Evolutionary conservation across 2,888 invertebrate species (phyloP).

Genomic region (Caenorhabditis becei): DNA sequence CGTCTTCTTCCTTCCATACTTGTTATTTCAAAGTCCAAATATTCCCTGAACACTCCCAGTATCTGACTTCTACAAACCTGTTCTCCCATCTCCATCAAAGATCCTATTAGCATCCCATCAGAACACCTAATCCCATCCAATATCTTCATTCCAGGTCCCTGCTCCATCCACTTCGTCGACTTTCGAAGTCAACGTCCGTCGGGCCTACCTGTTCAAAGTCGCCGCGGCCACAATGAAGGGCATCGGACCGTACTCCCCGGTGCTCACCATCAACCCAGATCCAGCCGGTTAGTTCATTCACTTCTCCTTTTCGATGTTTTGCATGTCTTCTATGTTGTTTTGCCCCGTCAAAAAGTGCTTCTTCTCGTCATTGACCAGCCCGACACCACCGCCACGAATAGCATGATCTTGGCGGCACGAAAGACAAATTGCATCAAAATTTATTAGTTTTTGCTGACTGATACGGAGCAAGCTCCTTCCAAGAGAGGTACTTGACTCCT

Average conservation of each 20-base stretch:
- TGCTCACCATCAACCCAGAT: conserved; percentile 75
- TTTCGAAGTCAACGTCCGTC: conserved; percentile 76
- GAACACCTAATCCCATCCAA: background rate
- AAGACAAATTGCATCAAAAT: conserved; percentile 48
- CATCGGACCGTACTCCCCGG: conserved; percentile 89
- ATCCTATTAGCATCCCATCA: conserved; percentile 10
- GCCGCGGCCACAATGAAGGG: conserved; percentile 96
- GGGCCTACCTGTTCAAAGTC: conserved; percentile 88
- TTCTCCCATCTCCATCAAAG: background rate
- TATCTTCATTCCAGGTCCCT: conserved; percentile 66
- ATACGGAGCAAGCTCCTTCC: conserved; percentile 31
- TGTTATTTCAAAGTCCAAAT: background rate
- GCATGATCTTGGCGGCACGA: conserved; percentile 6
- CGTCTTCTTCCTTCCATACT: background rate
- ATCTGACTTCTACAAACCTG: no score
- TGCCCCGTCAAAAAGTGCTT: conserved; percentile 12
- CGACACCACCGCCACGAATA: background rate
- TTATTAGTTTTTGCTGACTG: conserved; percentile 54
- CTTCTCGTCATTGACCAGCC: no score
- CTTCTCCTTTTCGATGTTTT: background rate
- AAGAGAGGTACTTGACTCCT: conserved; percentile 50
- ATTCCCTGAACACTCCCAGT: background rate
- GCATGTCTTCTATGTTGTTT: conserved; percentile 3
- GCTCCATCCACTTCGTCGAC: conserved; percentile 67
- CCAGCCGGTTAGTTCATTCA: conserved; percentile 68